phyloP scores from a whole-genome alignment of 1,140 invertebrate genomes.

The Drosophila arizonae region DNA sequence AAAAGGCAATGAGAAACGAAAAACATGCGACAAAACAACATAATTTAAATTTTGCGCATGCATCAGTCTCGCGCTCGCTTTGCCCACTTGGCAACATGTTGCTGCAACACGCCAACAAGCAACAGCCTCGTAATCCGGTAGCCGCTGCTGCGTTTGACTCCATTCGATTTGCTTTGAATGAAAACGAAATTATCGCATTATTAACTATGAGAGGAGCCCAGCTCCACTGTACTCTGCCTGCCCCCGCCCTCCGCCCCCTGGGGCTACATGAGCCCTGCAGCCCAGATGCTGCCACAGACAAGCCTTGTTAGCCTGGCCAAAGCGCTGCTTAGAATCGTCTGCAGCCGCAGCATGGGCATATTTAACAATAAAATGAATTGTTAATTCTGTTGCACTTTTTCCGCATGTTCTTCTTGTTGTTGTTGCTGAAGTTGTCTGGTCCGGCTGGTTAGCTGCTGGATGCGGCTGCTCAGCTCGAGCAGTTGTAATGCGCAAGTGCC shows the following conservation, averaged over 20 bases:
- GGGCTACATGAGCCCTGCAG: not conserved
- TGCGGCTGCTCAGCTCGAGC: slow-evolving; percentile 38
- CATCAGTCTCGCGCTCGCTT: slow-evolving; percentile 38
- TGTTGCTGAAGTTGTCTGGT: slow-evolving; percentile 29
- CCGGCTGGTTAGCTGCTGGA: slow-evolving; percentile 26
- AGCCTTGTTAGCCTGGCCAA: slow-evolving; percentile 64
- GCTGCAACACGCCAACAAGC: slow-evolving; percentile 67
- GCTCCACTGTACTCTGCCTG: not conserved
- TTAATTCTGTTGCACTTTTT: slow-evolving; percentile 78
- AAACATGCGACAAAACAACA: slow-evolving; percentile 83
- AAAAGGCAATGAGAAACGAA: slow-evolving; percentile 55
- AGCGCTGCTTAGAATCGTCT: slow-evolving; percentile 37
- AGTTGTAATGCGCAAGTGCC: slow-evolving; percentile 76
- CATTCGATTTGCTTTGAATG: slow-evolving; percentile 79
- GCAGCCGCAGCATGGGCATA: slow-evolving; percentile 40
- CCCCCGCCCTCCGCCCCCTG: slow-evolving; percentile 1
- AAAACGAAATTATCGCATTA: slow-evolving; percentile 81
- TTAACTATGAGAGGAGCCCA: slow-evolving; percentile 70
- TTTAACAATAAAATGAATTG: slow-evolving; percentile 82
- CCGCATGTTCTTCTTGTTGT: slow-evolving; percentile 15
- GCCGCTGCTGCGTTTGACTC: slow-evolving; percentile 44
- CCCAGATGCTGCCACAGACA: slow-evolving; percentile 44
- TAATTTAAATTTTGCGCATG: slow-evolving; percentile 82
- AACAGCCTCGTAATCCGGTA: slow-evolving; percentile 64
- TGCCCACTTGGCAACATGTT: slow-evolving; percentile 62